These are phyloP conservation scores for Cossypha caffra DNA, from an alignment of 2,797 vertebrate species.

Conservation along the genomic window DNA sequence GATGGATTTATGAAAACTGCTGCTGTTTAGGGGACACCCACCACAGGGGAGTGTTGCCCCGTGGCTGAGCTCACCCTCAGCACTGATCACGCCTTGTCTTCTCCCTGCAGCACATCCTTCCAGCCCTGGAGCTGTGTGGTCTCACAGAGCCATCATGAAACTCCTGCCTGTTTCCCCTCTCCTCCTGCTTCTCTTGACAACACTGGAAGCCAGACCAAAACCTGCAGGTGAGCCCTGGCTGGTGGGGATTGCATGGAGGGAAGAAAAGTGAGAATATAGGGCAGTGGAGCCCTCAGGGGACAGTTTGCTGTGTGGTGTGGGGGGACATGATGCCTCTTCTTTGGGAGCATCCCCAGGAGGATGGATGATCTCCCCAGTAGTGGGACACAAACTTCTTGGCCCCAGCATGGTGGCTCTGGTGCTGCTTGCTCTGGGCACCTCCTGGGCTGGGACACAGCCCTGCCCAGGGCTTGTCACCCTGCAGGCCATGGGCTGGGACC, in stretches of 20 bases:
- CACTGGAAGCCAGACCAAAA: conserved; percentile 77
- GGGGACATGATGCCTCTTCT: background rate
- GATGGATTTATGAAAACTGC: background rate
- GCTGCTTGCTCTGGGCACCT: background rate
- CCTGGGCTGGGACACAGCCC: background rate
- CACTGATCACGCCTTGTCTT: background rate
- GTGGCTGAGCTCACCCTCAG: background rate
- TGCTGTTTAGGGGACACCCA: background rate
- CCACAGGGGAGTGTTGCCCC: background rate
- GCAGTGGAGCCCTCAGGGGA: rapidly evolving
- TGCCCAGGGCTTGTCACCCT: background rate
- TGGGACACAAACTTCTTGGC: background rate
- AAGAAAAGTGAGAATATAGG: background rate
- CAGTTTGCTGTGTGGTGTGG: background rate
- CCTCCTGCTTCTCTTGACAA: conserved; percentile 74
- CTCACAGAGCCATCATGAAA: conserved; percentile 67
- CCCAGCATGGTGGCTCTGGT: background rate
- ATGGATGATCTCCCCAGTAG: rapidly evolving
- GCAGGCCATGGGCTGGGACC: background rate
- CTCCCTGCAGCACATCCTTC: conserved; percentile 6
- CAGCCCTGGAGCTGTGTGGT: background rate
- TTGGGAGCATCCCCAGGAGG: background rate
- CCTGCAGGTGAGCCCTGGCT: conserved; percentile 67
- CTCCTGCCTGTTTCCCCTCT: conserved; percentile 42
- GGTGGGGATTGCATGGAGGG: background rate